A percentile compares a stretch with the other conserved stretches of the same genome.
phyloP scores from a whole-genome alignment of 2,888 invertebrate genomes.

The Melieria picta region DNA sequence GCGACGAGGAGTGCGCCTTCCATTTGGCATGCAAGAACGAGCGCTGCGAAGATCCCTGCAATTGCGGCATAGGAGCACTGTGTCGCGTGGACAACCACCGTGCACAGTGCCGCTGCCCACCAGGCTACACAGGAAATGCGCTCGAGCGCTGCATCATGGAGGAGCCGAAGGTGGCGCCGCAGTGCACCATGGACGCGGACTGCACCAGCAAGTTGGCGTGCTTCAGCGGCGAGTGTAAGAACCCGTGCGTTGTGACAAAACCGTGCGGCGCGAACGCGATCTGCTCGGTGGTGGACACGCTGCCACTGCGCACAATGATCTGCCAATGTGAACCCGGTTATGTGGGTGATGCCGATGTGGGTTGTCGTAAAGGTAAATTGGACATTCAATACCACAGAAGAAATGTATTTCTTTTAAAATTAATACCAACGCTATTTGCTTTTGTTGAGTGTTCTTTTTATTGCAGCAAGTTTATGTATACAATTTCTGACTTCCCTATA shows the following conservation, averaged over 20 bases:
- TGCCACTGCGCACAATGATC: slow-evolving; percentile 87
- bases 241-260: slow-evolving; percentile 80
- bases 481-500: not conserved
- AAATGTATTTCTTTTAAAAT: not conserved
- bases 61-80: slow-evolving; percentile 80
- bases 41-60: slow-evolving; percentile 85
- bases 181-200: slow-evolving; percentile 83
- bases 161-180: slow-evolving; percentile 69
- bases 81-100: slow-evolving; percentile 82
- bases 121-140: slow-evolving; percentile 84
- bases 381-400: not conserved
- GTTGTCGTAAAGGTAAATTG: slow-evolving; percentile 79
- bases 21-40: slow-evolving; percentile 82
- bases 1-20: slow-evolving; percentile 80
- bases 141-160: slow-evolving; percentile 72
- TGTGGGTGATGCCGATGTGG: slow-evolving; percentile 85
- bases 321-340: slow-evolving; percentile 86
- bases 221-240: slow-evolving; percentile 80
- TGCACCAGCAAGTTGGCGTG: slow-evolving; percentile 89
- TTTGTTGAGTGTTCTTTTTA: slow-evolving; percentile 32
- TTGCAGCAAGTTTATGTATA: slow-evolving; percentile 37
- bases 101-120: slow-evolving; percentile 83
- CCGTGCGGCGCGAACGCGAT: slow-evolving; percentile 85
- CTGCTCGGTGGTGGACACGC: slow-evolving; percentile 85
- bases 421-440: not conserved